Percentiles rank a stretch among this genome's conserved stretches.
Conservation (phyloP, 2,113 vertebrate genomes). For the Acinonyx jubatus region DNA sequence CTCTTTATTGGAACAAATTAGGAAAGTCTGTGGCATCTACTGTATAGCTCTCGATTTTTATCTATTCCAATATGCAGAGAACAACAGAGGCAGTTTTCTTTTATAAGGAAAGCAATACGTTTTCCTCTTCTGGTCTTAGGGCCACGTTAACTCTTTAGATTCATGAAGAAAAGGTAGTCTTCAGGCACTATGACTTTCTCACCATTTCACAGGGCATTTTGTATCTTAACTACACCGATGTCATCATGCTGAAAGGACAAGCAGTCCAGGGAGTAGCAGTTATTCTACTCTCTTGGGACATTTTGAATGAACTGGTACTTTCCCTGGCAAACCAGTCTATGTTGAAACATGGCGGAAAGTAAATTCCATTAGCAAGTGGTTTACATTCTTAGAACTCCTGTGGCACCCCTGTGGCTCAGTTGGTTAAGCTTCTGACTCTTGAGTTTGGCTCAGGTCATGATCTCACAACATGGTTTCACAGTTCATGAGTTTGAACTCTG, state of each 20-base stretch:
- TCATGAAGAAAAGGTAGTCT: background rate
- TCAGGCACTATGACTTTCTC: background rate
- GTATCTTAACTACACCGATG: background rate
- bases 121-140: background rate
- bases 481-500: too few relatives aligned
- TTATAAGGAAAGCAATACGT: background rate
- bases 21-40: background rate
- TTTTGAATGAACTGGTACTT: background rate
- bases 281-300: background rate
- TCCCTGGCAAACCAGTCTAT: background rate
- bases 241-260: background rate
- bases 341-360: background rate
- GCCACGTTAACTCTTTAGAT: background rate
- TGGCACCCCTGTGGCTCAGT: too few relatives aligned
- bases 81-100: background rate
- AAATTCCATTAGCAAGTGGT: background rate
- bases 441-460: too few relatives aligned
- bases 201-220: background rate
- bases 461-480: too few relatives aligned
- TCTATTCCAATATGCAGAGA: background rate
- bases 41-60: background rate
- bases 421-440: too few relatives aligned
- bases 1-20: conserved; percentile 38
- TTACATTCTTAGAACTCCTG: background rate
- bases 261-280: background rate